Evolutionary conservation across 2,888 invertebrate genomes (phyloP), one percentile per base, ranked within the genome.

Genomic region (Xanthorhoe designata): DNA sequence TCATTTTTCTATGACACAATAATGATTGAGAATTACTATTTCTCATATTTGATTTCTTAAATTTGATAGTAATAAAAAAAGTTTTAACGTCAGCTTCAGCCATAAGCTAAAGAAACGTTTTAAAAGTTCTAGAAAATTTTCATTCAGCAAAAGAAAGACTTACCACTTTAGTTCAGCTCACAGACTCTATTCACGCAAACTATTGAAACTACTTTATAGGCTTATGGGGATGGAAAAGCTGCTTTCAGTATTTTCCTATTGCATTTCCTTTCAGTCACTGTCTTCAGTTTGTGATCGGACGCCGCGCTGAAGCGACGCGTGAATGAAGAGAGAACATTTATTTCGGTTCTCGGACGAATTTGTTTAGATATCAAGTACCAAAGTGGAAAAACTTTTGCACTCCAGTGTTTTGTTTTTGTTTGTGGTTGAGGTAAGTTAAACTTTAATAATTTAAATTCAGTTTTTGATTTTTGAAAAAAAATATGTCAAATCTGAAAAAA

Each of bases 281-380:
- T 24, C 60, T 56, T 61, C 63, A 67, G 67, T 67, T 63, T 64
- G 60, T 60, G 56, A 61, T 56, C 32, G 52, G 56, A 56, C 53
- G 56, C 17, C 63, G 56, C 52, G 49, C 49, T 15, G 63, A 24
- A 57, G 24, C 32, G 63, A 47, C 60, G 62, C 51, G 63, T 56
- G 55, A 18, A 50, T 17, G 13, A 19, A 24, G 61, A n/a, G 15
- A 8, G 1, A 49, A 42, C 19, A 18, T n/a, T 9, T 45, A 38
- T 61, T 29, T 58, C 29, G 15, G 19, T 32, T 58, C 9, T 57
- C 32, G 51, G 55, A 55, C 47, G 15, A 10, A 17, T 15, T 24
- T 24, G 24, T 51, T 56, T 57, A 50, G 1, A 8, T 55, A 15
- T 55, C 0, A 38, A 55, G 49, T 47, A n/a, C 18, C 15, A n/a